phyloP scores from a whole-genome alignment of 1,140 invertebrate genomes.

The Globodera ellingtonae region DNA sequence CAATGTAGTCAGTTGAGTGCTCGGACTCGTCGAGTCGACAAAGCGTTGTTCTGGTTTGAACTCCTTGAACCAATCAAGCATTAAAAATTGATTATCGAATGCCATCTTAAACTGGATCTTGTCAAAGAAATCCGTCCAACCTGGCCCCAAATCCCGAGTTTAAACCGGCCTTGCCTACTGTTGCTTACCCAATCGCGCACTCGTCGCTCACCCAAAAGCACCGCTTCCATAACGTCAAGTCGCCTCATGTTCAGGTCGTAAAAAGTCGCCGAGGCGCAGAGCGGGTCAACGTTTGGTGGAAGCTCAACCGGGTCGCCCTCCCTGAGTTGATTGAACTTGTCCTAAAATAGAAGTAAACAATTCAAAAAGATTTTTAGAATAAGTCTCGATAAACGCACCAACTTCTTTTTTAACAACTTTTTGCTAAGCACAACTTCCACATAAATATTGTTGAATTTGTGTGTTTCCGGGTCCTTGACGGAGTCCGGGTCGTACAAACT shows the following conservation, averaged over 20 bases:
- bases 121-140: no score
- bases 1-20: slow-evolving; percentile 18
- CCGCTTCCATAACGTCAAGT: slow-evolving; percentile 5
- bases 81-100: no score
- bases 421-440: slow-evolving; percentile 23
- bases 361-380: background rate
- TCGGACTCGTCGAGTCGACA: slow-evolving; percentile 4
- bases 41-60: slow-evolving; percentile 22
- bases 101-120: no score
- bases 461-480: slow-evolving; percentile 4
- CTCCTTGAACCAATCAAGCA: background rate
- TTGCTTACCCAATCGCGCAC: slow-evolving; percentile 17
- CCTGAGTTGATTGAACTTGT: slow-evolving; percentile 15
- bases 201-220: slow-evolving; percentile 15
- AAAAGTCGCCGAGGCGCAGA: slow-evolving; percentile 22
- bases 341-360: slow-evolving; percentile 1
- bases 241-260: slow-evolving; percentile 18
- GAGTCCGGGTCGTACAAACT: slow-evolving; percentile 16
- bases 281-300: slow-evolving; percentile 1
- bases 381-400: background rate
- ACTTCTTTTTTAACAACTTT: slow-evolving; percentile 11
- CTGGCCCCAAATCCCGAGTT: background rate
- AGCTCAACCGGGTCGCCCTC: slow-evolving; percentile 23
- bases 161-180: background rate
- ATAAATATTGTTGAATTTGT: slow-evolving; percentile 23